Evolutionary conservation across 1,140 invertebrate species (phyloP), one percentile per base, ranked within the genome.

Genomic region (Bombyx mandarina): DNA sequence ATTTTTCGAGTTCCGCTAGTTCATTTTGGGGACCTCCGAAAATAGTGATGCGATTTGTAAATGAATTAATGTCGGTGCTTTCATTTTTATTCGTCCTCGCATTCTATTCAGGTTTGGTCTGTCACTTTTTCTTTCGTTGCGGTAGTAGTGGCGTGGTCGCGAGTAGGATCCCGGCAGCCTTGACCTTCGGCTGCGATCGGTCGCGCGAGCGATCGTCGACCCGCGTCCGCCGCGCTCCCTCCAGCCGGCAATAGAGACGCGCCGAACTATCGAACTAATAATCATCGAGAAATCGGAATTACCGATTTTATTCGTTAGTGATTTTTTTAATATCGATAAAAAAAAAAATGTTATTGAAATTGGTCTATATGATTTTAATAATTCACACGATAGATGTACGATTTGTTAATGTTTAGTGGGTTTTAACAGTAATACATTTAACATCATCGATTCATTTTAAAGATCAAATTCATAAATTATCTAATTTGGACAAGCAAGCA

Each of bases 61-160:
- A 35, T 35, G 26, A 35, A 35, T 35, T 35, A 35, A 35, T 35
- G 26, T 35, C 26, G 26, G 58, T 71, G 81, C 84, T 87, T 87
- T 87, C 84, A 81, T 87, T 87, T 85, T 87, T 85, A 85, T 77
- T 71, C 75, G 84, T 86, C 82, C 82, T 82, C 81, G 81, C 66
- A 73, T 79, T 79, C 80, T 83, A 80, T 84, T 84, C 81, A 80
- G 79, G 80, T 84, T 83, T 78, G 78, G 74, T 71, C 67, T 76
- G 81, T 87, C 82, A 87, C 82, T 87, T 87, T 87, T 87, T 85
- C 76, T 85, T 87, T 87, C 82, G 73, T 79, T 81, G 67, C 75
- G 73, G 63, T 67, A 57, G 66, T 76, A 69, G 75, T 51, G 58
- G 51, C 18, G 60, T 55, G 42, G 61, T 43, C 48, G 45, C 55